Conservation (phyloP, 2,797 vertebrate species). For the Notamacropus eugenii region DNA sequence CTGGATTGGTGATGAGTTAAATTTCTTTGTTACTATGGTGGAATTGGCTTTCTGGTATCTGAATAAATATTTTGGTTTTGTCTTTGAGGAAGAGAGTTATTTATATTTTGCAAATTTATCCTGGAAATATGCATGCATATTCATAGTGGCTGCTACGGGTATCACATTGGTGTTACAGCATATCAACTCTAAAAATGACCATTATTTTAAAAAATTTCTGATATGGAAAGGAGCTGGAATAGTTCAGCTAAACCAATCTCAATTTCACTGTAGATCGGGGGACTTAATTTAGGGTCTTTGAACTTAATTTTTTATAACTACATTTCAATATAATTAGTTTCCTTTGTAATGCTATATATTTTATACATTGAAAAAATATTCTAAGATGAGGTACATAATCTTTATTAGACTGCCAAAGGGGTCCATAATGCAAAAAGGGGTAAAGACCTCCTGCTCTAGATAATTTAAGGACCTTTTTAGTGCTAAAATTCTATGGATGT, state of each 20-base stretch:
- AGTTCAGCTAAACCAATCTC: background rate
- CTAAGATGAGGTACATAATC: background rate
- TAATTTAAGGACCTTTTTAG: background rate
- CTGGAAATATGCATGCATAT: too few species aligned
- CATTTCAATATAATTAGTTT: background rate
- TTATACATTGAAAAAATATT: background rate
- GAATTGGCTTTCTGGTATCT: too few species aligned
- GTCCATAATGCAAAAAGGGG: too few species aligned
- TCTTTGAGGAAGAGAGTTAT: too few species aligned
- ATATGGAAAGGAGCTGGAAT: background rate
- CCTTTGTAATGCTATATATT: background rate
- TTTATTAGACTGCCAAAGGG: background rate
- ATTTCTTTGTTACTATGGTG: too few species aligned
- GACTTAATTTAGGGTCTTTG: background rate
- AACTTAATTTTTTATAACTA: background rate
- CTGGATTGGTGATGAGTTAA: too few species aligned
- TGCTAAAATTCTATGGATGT: background rate
- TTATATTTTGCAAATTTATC: too few species aligned
- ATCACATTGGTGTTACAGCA: background rate
- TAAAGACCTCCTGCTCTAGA: too few species aligned
- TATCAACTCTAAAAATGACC: conserved; percentile 41
- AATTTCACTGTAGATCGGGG: background rate
- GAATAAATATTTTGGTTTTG: too few species aligned
- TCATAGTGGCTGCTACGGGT: too few species aligned
- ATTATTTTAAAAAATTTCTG: conserved; percentile 42